A percentile compares a stretch with the other conserved stretches of the same genome.
Conservation (phyloP, 37 sponge, comb jelly and placozoan genomes). For the Tethya wilhelma region DNA sequence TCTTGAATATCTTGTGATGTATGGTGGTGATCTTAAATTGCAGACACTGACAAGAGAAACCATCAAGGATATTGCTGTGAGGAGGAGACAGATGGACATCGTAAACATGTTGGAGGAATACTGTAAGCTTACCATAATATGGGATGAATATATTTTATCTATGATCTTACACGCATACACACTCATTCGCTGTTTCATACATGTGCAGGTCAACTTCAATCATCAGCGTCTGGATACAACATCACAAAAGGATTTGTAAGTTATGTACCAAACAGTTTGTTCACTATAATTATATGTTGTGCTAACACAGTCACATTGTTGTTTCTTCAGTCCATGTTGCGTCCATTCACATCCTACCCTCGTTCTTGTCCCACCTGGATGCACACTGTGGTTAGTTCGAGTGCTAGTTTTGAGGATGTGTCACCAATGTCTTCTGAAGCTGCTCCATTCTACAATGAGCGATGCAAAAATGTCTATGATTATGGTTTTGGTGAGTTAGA, state of each 20-base stretch:
- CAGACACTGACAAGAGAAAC: slow-evolving; percentile 4
- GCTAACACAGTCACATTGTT: not conserved
- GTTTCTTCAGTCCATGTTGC: not conserved
- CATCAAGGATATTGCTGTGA: slow-evolving; percentile 34
- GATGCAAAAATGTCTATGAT: slow-evolving; percentile 1
- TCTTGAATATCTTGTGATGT: slow-evolving; percentile 38
- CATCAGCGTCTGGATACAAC: slow-evolving; percentile 5
- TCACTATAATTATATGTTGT: not conserved
- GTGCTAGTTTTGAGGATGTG: not conserved
- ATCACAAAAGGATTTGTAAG: not conserved
- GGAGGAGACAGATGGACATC: slow-evolving; percentile 17
- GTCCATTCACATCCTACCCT: slow-evolving; percentile 12
- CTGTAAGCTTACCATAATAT: slow-evolving; percentile 20
- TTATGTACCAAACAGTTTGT: no score
- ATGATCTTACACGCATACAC: not conserved
- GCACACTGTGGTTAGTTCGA: not conserved
- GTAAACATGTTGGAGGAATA: slow-evolving; percentile 30
- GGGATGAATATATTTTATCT: not conserved
- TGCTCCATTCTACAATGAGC: slow-evolving; percentile 2
- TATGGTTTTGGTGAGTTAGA: slow-evolving; percentile 26
- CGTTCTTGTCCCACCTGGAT: slow-evolving; percentile 15
- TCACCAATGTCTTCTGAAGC: slow-evolving; percentile 13
- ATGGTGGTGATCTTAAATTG: slow-evolving; percentile 25
- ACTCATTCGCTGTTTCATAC: not conserved
- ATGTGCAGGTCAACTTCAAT: not conserved